Evolutionary conservation across 2,888 invertebrate genomes (phyloP), one percentile per base, ranked within the genome.

Genomic region (Nematopogon swammerdamellus): DNA sequence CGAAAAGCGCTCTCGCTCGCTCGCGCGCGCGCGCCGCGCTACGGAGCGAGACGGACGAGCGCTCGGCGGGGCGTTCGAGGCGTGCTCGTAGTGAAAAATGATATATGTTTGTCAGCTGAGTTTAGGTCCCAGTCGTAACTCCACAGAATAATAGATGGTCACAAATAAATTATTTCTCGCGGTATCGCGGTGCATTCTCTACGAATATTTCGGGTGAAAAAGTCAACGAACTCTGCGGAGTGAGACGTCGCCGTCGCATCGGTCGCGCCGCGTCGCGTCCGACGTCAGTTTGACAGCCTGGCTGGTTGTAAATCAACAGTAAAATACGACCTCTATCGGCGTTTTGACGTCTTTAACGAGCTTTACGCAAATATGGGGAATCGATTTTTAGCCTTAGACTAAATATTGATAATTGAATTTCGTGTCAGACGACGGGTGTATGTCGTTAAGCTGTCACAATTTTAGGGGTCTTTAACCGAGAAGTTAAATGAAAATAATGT

Each of bases 121-220:
- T 76, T 77, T 77, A 77, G 77, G 75, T 75, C 77, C 76, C 36
- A 36, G 14, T 77, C 73, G 77, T 66, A 72, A 72, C 75, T 76
- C 75, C 76, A 75, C 77, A 75, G 75, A 76, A 76, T 77, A 79
- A 79, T 79, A 76, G 77, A 77, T 77, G 76, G 75, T 75, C 73
- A 74, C 73, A 76, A 73, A 76, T 79, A 77, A 79, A 77, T 79
- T 75, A 77, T 72, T 66, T 36, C 36, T 36, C 36, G 36, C 36
- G 36, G 36, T 14, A 14, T 64, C 64, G 63, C 65, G 74, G 73
- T 77, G 77, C 77, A 79, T 75, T 19, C 75, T 74, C 73, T 70
- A 73, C 72, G 72, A 75, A 36, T 14, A 36, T 14, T 36, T 36
- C n/a, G 36, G 36, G 36, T 36, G 36, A 36, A 36, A 36, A 36